Conservation (phyloP, 2,797 vertebrate genomes). For the Molossus molossus region DNA sequence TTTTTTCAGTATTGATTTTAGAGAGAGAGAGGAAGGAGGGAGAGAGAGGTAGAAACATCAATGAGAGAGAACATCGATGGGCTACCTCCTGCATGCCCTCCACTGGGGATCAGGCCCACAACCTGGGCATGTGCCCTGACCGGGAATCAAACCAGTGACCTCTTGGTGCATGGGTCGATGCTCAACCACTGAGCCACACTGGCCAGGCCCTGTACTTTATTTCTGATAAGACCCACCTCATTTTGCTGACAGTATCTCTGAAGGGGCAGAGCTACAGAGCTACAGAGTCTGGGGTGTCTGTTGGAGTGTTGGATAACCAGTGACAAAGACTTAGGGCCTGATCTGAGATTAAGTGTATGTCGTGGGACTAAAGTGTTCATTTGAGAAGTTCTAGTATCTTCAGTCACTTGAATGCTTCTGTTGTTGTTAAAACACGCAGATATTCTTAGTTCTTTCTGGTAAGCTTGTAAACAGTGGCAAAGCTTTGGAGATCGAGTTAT, state of each 20-base stretch:
- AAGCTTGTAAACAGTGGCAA: background rate
- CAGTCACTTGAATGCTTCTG: background rate
- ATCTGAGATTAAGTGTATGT: background rate
- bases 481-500: slow-evolving; percentile 5
- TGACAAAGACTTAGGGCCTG: background rate
- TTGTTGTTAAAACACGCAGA: background rate
- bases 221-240: background rate
- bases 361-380: slow-evolving; percentile 37
- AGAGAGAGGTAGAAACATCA: no score
- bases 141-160: no score
- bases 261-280: background rate
- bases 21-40: no score
- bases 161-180: no score
- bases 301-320: background rate
- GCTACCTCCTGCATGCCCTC: no score
- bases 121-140: no score
- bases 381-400: background rate
- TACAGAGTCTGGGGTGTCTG: background rate
- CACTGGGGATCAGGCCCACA: no score
- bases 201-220: background rate
- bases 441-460: background rate
- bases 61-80: no score
- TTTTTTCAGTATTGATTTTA: no score
- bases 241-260: background rate
- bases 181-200: no score